Evolutionary conservation across 1,140 invertebrate species (phyloP).

Genomic region (Sarcophaga peregrina): DNA sequence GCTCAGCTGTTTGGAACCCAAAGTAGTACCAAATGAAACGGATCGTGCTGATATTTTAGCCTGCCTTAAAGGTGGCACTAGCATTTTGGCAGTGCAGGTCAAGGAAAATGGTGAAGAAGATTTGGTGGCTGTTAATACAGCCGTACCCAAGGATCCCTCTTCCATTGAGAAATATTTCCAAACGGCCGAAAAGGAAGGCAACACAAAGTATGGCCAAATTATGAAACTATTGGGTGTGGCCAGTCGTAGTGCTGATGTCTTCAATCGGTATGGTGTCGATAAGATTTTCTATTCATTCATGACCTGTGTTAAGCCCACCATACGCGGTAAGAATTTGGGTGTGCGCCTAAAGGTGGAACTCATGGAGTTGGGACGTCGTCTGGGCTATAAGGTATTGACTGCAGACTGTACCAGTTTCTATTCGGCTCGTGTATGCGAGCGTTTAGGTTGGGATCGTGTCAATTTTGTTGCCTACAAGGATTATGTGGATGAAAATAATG

Average conservation of each 20-base stretch:
- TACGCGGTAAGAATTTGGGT: slow-evolving; percentile 42
- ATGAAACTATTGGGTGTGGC: neutral
- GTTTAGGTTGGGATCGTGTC: slow-evolving; percentile 42
- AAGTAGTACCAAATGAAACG: neutral
- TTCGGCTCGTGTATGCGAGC: slow-evolving; percentile 43
- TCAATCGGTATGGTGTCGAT: neutral
- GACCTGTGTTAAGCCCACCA: slow-evolving; percentile 9
- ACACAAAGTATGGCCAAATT: slow-evolving; percentile 26
- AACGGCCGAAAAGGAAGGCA: neutral
- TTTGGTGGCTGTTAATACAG: neutral
- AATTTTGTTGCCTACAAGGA: slow-evolving; percentile 41
- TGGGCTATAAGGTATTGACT: slow-evolving; percentile 41
- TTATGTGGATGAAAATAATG: slow-evolving; percentile 44
- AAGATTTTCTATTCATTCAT: neutral
- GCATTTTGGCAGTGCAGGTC: neutral
- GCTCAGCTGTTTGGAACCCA: neutral
- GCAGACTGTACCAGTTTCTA: slow-evolving; percentile 47
- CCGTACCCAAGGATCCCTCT: neutral
- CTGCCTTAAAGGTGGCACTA: neutral
- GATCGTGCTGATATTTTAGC: slow-evolving; percentile 3
- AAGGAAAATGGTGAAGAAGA: neutral
- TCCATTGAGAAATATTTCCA: neutral
- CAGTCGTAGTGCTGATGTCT: neutral
- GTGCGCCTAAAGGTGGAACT: slow-evolving; percentile 41
- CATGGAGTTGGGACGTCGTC: slow-evolving; percentile 1